Conservation (phyloP, 2,113 vertebrate species). For the Campylomormyrus numenius region DNA sequence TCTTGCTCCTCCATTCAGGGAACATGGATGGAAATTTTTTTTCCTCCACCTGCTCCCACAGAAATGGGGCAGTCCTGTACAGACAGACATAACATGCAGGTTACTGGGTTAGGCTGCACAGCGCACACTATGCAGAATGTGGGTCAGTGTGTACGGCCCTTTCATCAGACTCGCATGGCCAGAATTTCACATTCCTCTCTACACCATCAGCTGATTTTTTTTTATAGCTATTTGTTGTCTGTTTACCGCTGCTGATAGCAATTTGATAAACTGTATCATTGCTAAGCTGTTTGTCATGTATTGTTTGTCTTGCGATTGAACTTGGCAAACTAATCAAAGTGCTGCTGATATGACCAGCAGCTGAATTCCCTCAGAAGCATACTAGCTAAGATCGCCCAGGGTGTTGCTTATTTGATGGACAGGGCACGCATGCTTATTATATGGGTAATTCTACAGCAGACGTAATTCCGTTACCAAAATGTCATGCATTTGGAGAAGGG, state of each 20-base stretch:
- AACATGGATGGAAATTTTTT: background rate
- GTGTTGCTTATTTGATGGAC: background rate
- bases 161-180: background rate
- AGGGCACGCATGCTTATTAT: background rate
- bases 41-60: background rate
- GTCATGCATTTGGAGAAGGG: background rate
- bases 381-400: background rate
- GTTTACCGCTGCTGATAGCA: background rate
- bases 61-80: background rate
- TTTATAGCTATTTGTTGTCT: background rate
- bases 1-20: background rate
- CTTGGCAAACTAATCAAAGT: background rate
- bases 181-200: background rate
- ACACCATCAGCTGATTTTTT: background rate
- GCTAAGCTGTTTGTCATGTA: background rate
- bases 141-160: background rate
- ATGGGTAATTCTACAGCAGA: background rate
- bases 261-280: background rate
- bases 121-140: background rate
- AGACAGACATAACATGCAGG: background rate
- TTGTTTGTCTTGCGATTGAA: background rate
- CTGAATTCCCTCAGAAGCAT: background rate
- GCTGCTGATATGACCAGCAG: background rate
- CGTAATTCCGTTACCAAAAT: background rate
- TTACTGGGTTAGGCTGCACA: slow-evolving; percentile 1